A percentile compares a stretch with the other conserved stretches of the same genome.
These are phyloP conservation scores for Macaria notata DNA, from an alignment of 2,888 invertebrate species.

Conservation along the genomic window DNA sequence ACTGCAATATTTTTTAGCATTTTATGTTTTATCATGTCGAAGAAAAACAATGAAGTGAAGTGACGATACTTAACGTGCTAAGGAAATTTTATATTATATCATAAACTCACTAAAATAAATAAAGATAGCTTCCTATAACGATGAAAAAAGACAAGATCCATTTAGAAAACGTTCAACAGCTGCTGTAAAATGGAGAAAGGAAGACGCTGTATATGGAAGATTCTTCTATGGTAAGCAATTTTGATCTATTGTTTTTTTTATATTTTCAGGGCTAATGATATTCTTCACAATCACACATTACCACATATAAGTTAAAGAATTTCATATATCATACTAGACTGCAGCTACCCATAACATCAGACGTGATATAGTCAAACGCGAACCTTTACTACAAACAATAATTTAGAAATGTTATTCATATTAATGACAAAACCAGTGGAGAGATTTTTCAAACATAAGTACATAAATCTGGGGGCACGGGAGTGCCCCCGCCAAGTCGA, in stretches of 20 bases:
- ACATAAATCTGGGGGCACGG: no score
- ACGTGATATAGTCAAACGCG: no score
- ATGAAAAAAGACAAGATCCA: slow-evolving; percentile 49
- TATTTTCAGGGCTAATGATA: background rate
- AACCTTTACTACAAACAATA: no score
- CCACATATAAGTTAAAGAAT: no score
- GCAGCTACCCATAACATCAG: no score
- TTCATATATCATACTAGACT: no score
- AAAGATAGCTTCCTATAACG: slow-evolving; percentile 38
- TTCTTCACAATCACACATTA: no score
- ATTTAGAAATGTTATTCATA: no score
- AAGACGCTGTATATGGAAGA: slow-evolving; percentile 44
- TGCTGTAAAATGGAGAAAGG: slow-evolving; percentile 62
- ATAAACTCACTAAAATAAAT: slow-evolving; percentile 26
- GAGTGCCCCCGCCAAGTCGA: no score
- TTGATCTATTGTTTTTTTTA: background rate
- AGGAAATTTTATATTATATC: slow-evolving; percentile 23
- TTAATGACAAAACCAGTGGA: no score
- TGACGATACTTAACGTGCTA: slow-evolving; percentile 25
- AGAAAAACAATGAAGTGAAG: slow-evolving; percentile 40
- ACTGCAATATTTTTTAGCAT: no score
- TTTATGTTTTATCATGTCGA: slow-evolving; percentile 24
- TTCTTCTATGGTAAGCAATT: slow-evolving; percentile 59
- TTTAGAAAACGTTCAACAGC: slow-evolving; percentile 40
- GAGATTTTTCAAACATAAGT: no score